Percentiles rank a stretch among this genome's conserved stretches.
Conservation (phyloP, 2,888 invertebrate species). For the Slavum lentiscoides region DNA sequence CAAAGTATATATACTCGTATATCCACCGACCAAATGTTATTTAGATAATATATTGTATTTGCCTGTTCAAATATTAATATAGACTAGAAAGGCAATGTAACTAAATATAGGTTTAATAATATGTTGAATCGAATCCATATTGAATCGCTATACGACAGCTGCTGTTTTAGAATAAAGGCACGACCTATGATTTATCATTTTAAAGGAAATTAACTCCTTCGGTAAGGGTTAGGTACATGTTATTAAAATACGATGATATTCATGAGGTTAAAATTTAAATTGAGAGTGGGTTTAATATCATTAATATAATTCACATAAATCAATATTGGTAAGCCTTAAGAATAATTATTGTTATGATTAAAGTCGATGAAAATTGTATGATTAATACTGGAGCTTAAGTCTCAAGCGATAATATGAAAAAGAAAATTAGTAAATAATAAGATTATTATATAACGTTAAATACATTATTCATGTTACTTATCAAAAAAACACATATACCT, state of each 20-base stretch:
- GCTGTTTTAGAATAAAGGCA: neutral
- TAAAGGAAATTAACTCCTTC: conserved; percentile 18
- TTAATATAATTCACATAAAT: conserved; percentile 23
- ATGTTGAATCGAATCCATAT: neutral
- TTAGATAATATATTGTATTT: too few relatives aligned
- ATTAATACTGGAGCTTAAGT: neutral
- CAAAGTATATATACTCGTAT: too few relatives aligned
- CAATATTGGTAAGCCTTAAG: neutral
- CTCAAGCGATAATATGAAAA: too few relatives aligned
- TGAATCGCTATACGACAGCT: neutral
- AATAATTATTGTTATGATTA: conserved; percentile 22
- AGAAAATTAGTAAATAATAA: neutral
- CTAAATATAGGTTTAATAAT: neutral
- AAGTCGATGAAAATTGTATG: neutral
- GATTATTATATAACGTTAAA: neutral
- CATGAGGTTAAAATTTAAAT: conserved; percentile 27
- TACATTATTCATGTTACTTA: neutral
- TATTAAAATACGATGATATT: conserved; percentile 28
- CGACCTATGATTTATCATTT: conserved; percentile 15
- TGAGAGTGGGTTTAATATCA: conserved; percentile 1
- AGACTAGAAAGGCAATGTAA: neutral
- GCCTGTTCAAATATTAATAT: too few relatives aligned
- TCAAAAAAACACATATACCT: too few relatives aligned
- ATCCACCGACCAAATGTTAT: too few relatives aligned
- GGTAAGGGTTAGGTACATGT: neutral